phyloP scores from a whole-genome alignment of 2,113 vertebrate genomes.

The Cyrtonyx montezumae region DNA sequence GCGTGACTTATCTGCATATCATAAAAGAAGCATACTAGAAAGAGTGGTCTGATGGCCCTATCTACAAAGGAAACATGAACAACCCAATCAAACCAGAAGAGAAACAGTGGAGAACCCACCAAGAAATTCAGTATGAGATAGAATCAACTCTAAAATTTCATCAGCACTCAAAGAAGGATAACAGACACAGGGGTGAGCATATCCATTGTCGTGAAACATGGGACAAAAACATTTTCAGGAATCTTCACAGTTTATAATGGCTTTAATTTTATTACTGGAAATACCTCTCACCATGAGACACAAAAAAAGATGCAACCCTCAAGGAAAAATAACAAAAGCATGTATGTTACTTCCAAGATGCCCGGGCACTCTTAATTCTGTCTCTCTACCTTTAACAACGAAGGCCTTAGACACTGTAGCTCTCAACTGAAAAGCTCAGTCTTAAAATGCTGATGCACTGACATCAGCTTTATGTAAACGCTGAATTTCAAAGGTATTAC shows the following conservation, averaged over 20 bases:
- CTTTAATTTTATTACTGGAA: not conserved
- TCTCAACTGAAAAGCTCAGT: too few relatives aligned
- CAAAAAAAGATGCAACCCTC: not conserved
- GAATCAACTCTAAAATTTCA: not conserved
- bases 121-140: not conserved
- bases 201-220: not conserved
- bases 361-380: too few relatives aligned
- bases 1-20: constrained; percentile 90
- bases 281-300: not conserved
- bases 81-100: not conserved
- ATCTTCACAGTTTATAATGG: not conserved
- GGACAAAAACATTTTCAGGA: not conserved
- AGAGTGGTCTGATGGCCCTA: constrained; percentile 92
- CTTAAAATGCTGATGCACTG: too few relatives aligned
- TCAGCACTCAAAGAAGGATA: not conserved
- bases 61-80: constrained; percentile 77
- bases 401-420: too few relatives aligned
- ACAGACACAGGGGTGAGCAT: not conserved
- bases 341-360: too few relatives aligned
- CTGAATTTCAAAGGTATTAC: too few relatives aligned
- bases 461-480: too few relatives aligned
- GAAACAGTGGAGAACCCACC: not conserved
- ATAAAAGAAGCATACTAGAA: constrained; percentile 94
- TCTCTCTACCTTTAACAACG: too few relatives aligned
- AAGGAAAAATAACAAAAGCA: too few relatives aligned